Evolutionary conservation across 2,113 vertebrate species (phyloP).

Genomic region (Neolamprologus variostigma): DNA sequence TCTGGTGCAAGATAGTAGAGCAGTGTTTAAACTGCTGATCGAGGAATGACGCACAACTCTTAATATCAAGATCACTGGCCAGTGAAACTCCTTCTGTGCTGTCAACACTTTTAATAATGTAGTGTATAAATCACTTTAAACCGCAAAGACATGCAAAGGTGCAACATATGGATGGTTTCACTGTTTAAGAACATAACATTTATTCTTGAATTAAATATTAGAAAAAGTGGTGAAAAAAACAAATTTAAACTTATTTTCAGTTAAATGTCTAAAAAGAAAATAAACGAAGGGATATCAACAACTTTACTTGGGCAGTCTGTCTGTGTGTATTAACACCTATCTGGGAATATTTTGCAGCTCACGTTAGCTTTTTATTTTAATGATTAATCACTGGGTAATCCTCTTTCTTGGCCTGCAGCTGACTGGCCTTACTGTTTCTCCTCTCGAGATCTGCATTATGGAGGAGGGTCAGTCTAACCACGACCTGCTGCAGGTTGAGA

Average conservation of each 20-base stretch:
- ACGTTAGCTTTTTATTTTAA: background rate
- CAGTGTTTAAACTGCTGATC: background rate
- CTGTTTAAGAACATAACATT: background rate
- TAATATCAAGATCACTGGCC: background rate
- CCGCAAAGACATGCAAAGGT: fast-evolving
- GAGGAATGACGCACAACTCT: background rate
- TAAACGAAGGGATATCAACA: fast-evolving
- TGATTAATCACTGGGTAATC: background rate
- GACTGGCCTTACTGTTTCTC: background rate
- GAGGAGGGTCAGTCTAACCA: background rate
- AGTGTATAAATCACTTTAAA: background rate
- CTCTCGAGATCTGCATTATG: fast-evolving
- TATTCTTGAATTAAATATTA: background rate
- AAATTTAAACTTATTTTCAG: fast-evolving
- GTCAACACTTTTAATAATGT: background rate
- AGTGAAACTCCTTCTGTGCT: background rate
- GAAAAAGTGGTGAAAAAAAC: background rate
- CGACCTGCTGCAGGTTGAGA: fast-evolving
- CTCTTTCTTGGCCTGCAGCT: background rate
- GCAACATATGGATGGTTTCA: background rate
- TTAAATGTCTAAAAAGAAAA: background rate
- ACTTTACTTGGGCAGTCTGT: background rate
- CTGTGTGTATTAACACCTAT: background rate
- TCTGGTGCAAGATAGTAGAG: background rate
- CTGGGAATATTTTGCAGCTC: background rate